A percentile compares a stretch with the other conserved stretches of the same genome.
phyloP scores from a whole-genome alignment of 2,113 vertebrate genomes.

The Stegostoma tigrinum region DNA sequence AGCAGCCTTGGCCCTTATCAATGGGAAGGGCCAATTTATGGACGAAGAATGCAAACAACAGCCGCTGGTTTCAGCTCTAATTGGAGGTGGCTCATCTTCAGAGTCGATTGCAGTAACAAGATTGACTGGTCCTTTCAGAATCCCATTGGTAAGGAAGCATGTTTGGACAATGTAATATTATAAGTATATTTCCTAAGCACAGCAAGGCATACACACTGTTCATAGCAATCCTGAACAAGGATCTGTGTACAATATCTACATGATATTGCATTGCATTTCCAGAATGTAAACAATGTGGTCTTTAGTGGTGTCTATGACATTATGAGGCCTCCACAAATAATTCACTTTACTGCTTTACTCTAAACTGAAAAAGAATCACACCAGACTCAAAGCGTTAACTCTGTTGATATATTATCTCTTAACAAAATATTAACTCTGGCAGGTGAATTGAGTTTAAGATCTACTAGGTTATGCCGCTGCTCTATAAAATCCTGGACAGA shows the following conservation, averaged over 20 bases:
- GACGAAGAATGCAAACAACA: constrained; percentile 42
- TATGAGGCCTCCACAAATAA: neutral
- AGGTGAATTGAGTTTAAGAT: no score
- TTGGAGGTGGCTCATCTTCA: constrained; percentile 66
- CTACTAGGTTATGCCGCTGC: no score
- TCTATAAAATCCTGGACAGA: no score
- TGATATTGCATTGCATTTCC: neutral
- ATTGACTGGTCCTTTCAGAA: constrained; percentile 58
- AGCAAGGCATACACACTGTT: neutral
- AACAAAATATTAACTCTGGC: no score
- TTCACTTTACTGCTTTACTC: no score
- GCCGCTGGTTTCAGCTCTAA: constrained; percentile 52
- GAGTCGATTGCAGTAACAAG: constrained; percentile 61
- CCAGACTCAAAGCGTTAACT: no score
- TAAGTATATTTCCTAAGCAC: neutral
- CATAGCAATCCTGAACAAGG: neutral
- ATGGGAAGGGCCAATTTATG: constrained; percentile 41
- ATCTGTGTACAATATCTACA: neutral
- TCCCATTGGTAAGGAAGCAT: constrained; percentile 58
- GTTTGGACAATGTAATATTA: neutral
- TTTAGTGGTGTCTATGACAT: neutral
- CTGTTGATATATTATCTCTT: no score
- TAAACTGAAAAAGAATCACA: no score
- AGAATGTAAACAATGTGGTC: neutral
- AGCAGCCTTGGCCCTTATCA: constrained; percentile 45